Evolutionary conservation across 2,888 invertebrate genomes (phyloP).

Genomic region (Ichneumon xanthorius): DNA sequence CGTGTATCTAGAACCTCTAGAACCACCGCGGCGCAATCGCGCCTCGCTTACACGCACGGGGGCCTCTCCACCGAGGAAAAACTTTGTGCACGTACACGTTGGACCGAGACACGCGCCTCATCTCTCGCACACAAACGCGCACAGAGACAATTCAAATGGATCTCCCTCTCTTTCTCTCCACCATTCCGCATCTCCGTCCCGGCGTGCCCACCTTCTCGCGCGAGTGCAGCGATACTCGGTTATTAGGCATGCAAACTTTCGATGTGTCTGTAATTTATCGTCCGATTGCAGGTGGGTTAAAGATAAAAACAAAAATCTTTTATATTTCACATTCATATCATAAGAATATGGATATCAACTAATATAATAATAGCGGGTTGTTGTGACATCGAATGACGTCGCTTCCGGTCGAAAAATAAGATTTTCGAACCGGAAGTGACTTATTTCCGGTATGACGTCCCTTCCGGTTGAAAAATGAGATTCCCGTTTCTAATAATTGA

Average conservation of each 20-base stretch:
- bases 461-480: too few species aligned
- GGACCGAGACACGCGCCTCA: conserved; percentile 13
- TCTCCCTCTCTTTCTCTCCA: background rate
- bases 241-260: background rate
- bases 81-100: background rate
- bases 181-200: background rate
- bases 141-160: background rate
- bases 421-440: too few species aligned
- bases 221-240: background rate
- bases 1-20: background rate
- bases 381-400: too few species aligned
- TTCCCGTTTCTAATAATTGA: too few species aligned
- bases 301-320: too few species aligned
- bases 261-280: background rate
- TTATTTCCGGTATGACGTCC: too few species aligned
- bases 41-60: background rate
- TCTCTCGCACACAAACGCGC: background rate
- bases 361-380: too few species aligned
- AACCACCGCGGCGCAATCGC: conserved; percentile 11
- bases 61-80: background rate
- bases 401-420: too few species aligned
- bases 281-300: background rate
- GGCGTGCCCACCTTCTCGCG: background rate
- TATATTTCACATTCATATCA: too few species aligned
- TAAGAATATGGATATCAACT: too few species aligned